Evolutionary conservation across 2,113 vertebrate species (phyloP).

Genomic region (Australoheros scitulus): DNA sequence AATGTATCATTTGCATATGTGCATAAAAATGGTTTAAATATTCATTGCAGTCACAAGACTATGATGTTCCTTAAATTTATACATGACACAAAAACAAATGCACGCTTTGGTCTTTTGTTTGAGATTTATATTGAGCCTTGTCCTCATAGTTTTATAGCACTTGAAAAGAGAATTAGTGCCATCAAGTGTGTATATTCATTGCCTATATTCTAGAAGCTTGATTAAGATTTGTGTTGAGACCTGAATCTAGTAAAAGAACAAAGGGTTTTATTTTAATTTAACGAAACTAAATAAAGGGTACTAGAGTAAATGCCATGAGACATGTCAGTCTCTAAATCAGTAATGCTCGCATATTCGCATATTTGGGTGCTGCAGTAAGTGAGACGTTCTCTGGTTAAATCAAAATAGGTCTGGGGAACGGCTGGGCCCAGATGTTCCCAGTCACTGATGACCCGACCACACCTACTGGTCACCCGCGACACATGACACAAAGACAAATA

Average conservation of each 20-base stretch:
- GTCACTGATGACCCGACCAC: neutral
- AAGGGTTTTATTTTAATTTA: neutral
- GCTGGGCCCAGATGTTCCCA: neutral
- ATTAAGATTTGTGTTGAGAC: neutral
- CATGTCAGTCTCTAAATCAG: neutral
- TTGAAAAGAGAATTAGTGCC: neutral
- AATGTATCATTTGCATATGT: neutral
- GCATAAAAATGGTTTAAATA: neutral
- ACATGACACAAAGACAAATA: neutral
- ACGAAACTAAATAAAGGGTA: neutral
- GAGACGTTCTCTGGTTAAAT: no score
- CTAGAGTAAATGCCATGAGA: neutral
- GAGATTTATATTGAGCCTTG: neutral
- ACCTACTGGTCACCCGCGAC: neutral
- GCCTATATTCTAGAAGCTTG: neutral
- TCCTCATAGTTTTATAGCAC: neutral
- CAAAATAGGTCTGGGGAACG: neutral
- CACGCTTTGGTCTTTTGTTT: neutral
- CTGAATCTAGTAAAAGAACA: neutral
- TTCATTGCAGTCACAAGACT: neutral
- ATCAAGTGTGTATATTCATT: neutral
- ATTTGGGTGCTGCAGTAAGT: no score
- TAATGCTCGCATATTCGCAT: neutral
- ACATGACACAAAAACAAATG: neutral
- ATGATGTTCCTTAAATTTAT: neutral